Evolutionary conservation across 2,888 invertebrate genomes (phyloP).

Genomic region (Epiblema foenella): DNA sequence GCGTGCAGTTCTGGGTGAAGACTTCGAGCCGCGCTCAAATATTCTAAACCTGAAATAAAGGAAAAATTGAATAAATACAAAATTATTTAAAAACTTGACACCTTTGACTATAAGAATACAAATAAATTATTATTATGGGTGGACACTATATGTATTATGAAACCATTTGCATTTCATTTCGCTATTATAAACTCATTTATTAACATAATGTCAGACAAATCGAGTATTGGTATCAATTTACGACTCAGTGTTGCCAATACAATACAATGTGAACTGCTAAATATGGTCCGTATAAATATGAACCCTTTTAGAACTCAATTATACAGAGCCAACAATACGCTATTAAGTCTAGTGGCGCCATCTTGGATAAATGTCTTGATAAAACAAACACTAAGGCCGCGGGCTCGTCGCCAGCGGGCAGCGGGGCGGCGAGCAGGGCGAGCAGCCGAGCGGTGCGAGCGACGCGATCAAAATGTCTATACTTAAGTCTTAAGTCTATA

Average conservation of each 20-base stretch:
- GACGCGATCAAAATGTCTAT: too few species aligned
- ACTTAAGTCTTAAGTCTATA: too few species aligned
- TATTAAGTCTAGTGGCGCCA: slow-evolving; percentile 13
- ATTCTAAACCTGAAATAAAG: slow-evolving; percentile 77
- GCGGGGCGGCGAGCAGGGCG: too few species aligned
- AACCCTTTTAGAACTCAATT: slow-evolving; percentile 13
- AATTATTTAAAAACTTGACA: background rate
- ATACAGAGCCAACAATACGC: slow-evolving; percentile 10
- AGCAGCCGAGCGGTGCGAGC: too few species aligned
- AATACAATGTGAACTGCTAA: background rate
- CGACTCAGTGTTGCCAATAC: background rate
- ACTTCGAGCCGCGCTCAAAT: slow-evolving; percentile 79
- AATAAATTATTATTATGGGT: background rate
- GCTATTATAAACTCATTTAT: slow-evolving; percentile 7
- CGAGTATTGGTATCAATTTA: slow-evolving; percentile 15
- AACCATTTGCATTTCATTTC: slow-evolving; percentile 2
- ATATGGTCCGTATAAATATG: slow-evolving; percentile 12
- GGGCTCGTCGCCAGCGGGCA: too few species aligned
- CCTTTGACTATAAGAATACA: too few species aligned
- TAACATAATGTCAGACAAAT: slow-evolving; percentile 11
- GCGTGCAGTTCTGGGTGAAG: slow-evolving; percentile 86
- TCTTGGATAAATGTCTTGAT: slow-evolving; percentile 3
- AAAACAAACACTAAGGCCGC: background rate
- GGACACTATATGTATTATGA: background rate
- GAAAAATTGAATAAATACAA: slow-evolving; percentile 20